A percentile compares a stretch with the other conserved stretches of the same genome.
Conservation (phyloP, 2,797 vertebrate genomes). For the Loriculus beryllinus region DNA sequence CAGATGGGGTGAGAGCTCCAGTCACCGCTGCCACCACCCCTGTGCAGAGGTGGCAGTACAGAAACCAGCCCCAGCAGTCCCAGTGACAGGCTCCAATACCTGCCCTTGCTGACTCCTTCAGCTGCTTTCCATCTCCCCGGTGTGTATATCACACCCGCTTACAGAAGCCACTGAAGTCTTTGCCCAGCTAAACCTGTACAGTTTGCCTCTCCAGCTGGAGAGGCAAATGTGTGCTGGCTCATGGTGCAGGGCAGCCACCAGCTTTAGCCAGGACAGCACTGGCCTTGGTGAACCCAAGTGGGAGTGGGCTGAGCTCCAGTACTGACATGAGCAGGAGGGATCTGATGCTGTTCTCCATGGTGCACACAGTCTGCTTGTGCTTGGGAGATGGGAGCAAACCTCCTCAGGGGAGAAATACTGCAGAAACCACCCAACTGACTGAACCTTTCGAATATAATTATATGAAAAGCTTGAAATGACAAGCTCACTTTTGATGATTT, state of each 20-base stretch:
- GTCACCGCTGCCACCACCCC: accelerated
- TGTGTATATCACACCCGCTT: neutral
- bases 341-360: neutral
- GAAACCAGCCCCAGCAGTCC: neutral
- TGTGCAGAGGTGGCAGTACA: neutral
- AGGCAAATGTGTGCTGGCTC: neutral
- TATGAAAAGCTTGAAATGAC: conserved; percentile 52
- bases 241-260: accelerated
- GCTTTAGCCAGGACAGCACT: accelerated
- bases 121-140: neutral
- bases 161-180: neutral
- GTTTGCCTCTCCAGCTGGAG: accelerated
- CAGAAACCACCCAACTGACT: conserved; percentile 41
- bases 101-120: neutral
- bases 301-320: neutral
- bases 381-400: neutral
- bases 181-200: accelerated
- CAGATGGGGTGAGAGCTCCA: neutral
- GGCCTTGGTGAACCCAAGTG: neutral
- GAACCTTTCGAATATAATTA: conserved; percentile 49
- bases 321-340: neutral
- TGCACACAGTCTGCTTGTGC: neutral
- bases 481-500: conserved; percentile 64
- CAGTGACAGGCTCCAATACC: neutral
- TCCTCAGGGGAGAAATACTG: neutral